Evolutionary conservation across 2,797 vertebrate genomes (phyloP).

Genomic region (Premnoplex brunnescens): DNA sequence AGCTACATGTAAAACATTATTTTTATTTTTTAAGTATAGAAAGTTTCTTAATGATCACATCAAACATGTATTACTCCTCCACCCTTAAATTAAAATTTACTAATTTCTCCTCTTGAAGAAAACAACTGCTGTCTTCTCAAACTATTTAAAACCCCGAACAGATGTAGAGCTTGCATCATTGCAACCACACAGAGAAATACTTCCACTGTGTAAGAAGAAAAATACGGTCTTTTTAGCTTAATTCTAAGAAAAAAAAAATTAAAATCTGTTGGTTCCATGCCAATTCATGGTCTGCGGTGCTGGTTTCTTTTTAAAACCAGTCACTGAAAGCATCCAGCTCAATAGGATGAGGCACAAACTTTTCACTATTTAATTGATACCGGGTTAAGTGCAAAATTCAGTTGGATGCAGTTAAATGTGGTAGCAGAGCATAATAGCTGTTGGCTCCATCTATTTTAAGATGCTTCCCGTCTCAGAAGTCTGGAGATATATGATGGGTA

Average conservation of each 20-base stretch:
- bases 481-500: background rate
- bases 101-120: conserved; percentile 33
- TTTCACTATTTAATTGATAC: conserved; percentile 50
- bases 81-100: conserved; percentile 32
- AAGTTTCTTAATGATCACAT: conserved; percentile 54
- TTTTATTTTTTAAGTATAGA: conserved; percentile 33
- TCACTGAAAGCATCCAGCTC: background rate
- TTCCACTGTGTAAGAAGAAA: conserved; percentile 28
- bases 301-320: conserved; percentile 10
- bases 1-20: background rate
- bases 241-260: background rate
- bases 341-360: background rate
- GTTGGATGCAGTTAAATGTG: conserved; percentile 28
- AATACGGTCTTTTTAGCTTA: conserved; percentile 1
- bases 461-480: background rate
- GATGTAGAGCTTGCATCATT: conserved; percentile 59
- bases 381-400: conserved; percentile 10
- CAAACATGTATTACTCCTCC: conserved; percentile 12
- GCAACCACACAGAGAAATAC: conserved; percentile 54
- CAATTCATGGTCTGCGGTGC: background rate
- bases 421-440: conserved; percentile 27
- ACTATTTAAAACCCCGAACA: conserved; percentile 59
- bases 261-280: background rate
- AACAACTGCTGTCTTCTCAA: conserved; percentile 51
- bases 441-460: conserved; percentile 60